Evolutionary conservation across 2,888 invertebrate genomes (phyloP), one percentile per base, ranked within the genome.

Genomic region (Erynnis tages): DNA sequence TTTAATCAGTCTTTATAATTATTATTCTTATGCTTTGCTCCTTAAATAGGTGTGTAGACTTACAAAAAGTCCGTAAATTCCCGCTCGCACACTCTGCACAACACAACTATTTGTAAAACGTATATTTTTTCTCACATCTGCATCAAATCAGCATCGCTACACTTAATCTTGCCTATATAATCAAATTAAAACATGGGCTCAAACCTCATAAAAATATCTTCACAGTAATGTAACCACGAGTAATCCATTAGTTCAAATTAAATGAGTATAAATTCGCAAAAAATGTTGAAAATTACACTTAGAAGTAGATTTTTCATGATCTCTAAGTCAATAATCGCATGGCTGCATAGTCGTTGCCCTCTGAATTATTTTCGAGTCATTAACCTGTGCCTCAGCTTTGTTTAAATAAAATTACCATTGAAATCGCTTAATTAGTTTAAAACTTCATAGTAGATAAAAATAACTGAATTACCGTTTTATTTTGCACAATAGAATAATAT

Each of bases 181-280:
- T 29, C 14, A 17, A 43, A 43, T 30, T 30, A 30, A 48, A 14
- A 37, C 16, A 7, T 35, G 2, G 23, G 8, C 10, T 37, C n/a
- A 10, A 19, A 34, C 1, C 34, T 25, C 14, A 49, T 49, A 49
- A 49, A 41, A 49, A 49, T 49, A 41, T 19, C 49, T 49, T 49
- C 34, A 49, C 49, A 41, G 32, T 32, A 34, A 21, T 34, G 16
- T 49, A 41, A 49, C 5, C 49, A 49, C 49, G 41, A 49, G 41
- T 49, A 32, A 49, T 49, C 49, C 49, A 49, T 49, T 49, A 40
- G 40, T 41, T 41, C 16, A 48, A 41, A 34, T 49, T 34, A 13
- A 7, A 17, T 30, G 5, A 32, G 14, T 4, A 13, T 23, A 32
- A 41, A 23, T 4, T 27, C 13, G 30, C 40, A 29, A 32, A 40